Evolutionary conservation across 2,888 invertebrate species (phyloP).

Genomic region (Punctoribates punctum): DNA sequence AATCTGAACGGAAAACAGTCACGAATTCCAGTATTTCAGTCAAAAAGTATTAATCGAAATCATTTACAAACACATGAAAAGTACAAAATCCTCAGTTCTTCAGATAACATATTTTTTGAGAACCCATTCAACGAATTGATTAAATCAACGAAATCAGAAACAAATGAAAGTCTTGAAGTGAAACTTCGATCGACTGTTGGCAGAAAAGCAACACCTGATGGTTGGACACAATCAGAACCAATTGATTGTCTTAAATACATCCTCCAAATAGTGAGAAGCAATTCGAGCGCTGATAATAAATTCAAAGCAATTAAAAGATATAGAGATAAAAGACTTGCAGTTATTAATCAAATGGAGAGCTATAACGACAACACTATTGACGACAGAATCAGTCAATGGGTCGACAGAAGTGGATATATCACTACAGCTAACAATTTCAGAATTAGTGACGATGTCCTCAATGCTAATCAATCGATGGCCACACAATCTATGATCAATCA

Average conservation of each 20-base stretch:
- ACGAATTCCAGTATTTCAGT: conserved; percentile 3
- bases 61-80: neutral
- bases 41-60: neutral
- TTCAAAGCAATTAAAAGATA: conserved; percentile 24
- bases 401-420: conserved; percentile 25
- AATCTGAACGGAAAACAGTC: conserved; percentile 18
- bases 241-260: neutral
- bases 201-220: neutral
- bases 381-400: conserved; percentile 20
- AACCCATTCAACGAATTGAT: neutral
- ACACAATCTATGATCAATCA: neutral
- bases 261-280: neutral
- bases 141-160: neutral
- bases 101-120: neutral
- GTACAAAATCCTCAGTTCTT: neutral
- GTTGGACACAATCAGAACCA: conserved; percentile 23
- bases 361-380: neutral
- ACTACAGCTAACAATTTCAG: neutral
- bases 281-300: conserved; percentile 23
- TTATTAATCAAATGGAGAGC: conserved; percentile 4
- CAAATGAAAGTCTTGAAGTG: neutral
- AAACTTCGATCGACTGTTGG: neutral
- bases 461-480: neutral
- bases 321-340: conserved; percentile 9
- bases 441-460: neutral